These are phyloP conservation scores for Drosophila greeni DNA, from an alignment of 2,888 invertebrate genomes.

Conservation along the genomic window DNA sequence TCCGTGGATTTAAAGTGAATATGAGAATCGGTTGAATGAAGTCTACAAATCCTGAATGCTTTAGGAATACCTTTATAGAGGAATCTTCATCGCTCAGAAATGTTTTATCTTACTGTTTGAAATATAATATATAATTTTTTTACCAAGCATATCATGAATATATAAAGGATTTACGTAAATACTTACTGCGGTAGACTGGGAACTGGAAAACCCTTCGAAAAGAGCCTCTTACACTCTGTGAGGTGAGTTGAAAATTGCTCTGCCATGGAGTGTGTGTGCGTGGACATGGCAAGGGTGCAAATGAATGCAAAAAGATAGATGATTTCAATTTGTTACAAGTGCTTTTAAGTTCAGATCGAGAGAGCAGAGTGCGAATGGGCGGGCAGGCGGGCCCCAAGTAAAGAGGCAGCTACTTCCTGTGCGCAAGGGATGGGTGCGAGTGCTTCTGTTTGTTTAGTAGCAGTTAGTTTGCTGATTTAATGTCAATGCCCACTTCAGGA, in stretches of 20 bases:
- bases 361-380: slow-evolving; percentile 35
- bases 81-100: too few relatives aligned
- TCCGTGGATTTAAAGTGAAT: too few relatives aligned
- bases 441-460: slow-evolving; percentile 66
- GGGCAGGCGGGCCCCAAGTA: not conserved
- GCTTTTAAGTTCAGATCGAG: slow-evolving; percentile 71
- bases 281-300: slow-evolving; percentile 45
- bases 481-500: slow-evolving; percentile 66
- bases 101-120: not conserved
- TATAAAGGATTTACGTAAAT: not conserved
- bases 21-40: too few relatives aligned
- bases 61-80: too few relatives aligned
- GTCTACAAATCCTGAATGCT: too few relatives aligned
- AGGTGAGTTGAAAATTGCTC: slow-evolving; percentile 13
- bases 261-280: not conserved
- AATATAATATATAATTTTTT: not conserved
- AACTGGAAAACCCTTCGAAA: not conserved
- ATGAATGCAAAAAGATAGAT: slow-evolving; percentile 72
- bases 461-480: slow-evolving; percentile 74
- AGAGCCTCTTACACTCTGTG: not conserved
- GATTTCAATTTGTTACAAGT: slow-evolving; percentile 75
- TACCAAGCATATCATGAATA: not conserved
- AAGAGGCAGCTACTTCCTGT: slow-evolving; percentile 35
- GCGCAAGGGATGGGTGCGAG: slow-evolving; percentile 16
- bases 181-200: not conserved